These are phyloP conservation scores for Pseudochaenichthys georgianus DNA, from an alignment of 2,797 vertebrate species.

Conservation along the genomic window DNA sequence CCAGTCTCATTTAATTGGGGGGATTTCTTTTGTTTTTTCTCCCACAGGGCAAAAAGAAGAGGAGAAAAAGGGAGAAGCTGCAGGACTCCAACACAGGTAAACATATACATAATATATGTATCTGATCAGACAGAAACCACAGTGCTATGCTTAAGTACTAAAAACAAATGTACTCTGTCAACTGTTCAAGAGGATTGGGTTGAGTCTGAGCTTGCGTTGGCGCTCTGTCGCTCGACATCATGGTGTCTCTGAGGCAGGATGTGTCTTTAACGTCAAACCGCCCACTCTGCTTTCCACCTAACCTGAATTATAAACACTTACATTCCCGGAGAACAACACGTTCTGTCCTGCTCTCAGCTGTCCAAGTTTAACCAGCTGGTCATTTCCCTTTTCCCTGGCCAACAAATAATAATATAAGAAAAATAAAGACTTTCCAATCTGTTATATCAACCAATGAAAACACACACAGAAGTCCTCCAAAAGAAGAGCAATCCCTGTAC, in stretches of 20 bases:
- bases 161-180: constrained; percentile 3
- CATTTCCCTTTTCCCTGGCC: not conserved
- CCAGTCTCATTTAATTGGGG: constrained; percentile 47
- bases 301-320: constrained; percentile 46
- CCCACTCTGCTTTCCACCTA: constrained; percentile 66
- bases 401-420: too few species aligned
- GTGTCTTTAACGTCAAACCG: constrained; percentile 64
- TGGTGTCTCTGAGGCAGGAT: constrained; percentile 59
- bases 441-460: not conserved
- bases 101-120: not conserved
- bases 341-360: constrained; percentile 12
- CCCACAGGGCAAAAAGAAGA: constrained; percentile 97
- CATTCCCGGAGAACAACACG: constrained; percentile 19
- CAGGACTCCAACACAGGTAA: constrained; percentile 96
- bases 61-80: constrained; percentile 96
- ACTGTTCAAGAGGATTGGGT: constrained; percentile 25
- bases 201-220: constrained; percentile 46
- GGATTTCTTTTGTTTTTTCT: constrained; percentile 32
- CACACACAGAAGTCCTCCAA: not conserved
- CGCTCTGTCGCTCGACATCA: constrained; percentile 15
- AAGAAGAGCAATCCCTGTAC: not conserved
- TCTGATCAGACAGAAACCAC: not conserved
- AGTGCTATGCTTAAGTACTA: not conserved
- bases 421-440: not conserved
- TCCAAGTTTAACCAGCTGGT: not conserved